Percentiles rank a stretch among this genome's conserved stretches.
phyloP scores from a whole-genome alignment of 1,140 invertebrate genomes.

The Pseudobourletiella spinata region DNA sequence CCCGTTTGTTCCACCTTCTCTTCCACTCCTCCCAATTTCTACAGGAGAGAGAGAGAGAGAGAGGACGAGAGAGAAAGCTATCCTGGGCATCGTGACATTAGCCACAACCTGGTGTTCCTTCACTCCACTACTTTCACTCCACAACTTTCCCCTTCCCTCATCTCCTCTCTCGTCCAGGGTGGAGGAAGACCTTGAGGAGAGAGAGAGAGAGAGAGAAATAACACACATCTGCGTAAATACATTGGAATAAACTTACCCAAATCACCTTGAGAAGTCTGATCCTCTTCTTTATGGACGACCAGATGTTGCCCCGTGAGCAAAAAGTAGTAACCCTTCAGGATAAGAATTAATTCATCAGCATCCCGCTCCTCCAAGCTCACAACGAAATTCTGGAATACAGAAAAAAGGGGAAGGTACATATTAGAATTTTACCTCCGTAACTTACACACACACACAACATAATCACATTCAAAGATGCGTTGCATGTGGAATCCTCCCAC shows the following conservation, averaged over 20 bases:
- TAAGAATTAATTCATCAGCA: conserved; percentile 69
- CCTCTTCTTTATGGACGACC: conserved; percentile 5
- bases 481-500: not conserved
- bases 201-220: conserved; percentile 8
- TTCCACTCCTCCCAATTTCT: not conserved
- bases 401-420: too few species aligned
- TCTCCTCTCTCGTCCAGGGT: not conserved
- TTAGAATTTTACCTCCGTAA: too few species aligned
- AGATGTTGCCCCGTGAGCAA: conserved; percentile 40
- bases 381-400: conserved; percentile 48
- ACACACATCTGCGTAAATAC: conserved; percentile 10
- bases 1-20: not conserved
- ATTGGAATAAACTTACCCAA: conserved; percentile 2
- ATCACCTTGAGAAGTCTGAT: conserved; percentile 47
- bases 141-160: too few species aligned
- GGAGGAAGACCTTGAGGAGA: not conserved
- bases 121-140: too few species aligned
- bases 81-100: too few species aligned
- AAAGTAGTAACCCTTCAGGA: conserved; percentile 58
- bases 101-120: too few species aligned
- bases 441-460: too few species aligned
- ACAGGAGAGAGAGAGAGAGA: not conserved
- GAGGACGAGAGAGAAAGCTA: too few species aligned
- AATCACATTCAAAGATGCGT: not conserved
- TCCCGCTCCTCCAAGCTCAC: conserved; percentile 74